These are phyloP conservation scores for Drosophila sp. DNA, from an alignment of 1,140 invertebrate species.

Conservation along the genomic window DNA sequence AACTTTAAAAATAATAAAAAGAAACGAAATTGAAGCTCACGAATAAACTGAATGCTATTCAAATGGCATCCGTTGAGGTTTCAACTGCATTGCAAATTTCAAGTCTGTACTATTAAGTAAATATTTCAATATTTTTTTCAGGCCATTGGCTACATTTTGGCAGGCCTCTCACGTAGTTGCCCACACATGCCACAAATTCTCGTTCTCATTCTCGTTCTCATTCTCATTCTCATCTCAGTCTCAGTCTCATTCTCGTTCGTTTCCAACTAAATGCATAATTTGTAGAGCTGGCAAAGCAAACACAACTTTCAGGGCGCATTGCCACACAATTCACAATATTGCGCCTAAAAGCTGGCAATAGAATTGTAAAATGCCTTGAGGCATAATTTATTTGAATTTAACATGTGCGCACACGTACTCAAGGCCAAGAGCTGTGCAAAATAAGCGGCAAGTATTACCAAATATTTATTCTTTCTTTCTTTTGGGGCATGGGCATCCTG, in stretches of 20 bases:
- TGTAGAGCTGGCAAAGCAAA: slow-evolving; percentile 36
- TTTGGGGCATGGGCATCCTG: slow-evolving; percentile 9
- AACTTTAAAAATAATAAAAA: slow-evolving; percentile 11
- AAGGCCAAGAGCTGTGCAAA: slow-evolving; percentile 19
- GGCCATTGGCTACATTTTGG: slow-evolving; percentile 54
- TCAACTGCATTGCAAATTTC: slow-evolving; percentile 11
- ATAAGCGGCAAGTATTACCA: slow-evolving; percentile 10
- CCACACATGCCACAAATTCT: slow-evolving; percentile 59
- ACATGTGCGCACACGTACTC: slow-evolving; percentile 42
- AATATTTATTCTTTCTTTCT: slow-evolving; percentile 12
- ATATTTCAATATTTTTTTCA: slow-evolving; percentile 70
- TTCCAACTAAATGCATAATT: slow-evolving; percentile 76
- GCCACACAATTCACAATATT: slow-evolving; percentile 46
- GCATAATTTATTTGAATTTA: slow-evolving; percentile 81
- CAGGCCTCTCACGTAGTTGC: slow-evolving; percentile 73
- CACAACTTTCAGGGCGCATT: slow-evolving; percentile 38
- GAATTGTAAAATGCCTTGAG: slow-evolving; percentile 74
- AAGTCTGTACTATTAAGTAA: slow-evolving; percentile 40
- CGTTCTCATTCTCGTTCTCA: too few relatives aligned
- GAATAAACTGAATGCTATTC: background rate
- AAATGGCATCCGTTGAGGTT: slow-evolving; percentile 10
- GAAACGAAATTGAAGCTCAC: slow-evolving; percentile 1
- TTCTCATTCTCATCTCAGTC: too few relatives aligned
- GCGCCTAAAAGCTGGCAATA: slow-evolving; percentile 64
- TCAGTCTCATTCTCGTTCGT: slow-evolving; percentile 31